A percentile compares a stretch with the other conserved stretches of the same genome.
Evolutionary conservation across 2,888 invertebrate species (phyloP).

Genomic region (Eupithecia tripunctaria): DNA sequence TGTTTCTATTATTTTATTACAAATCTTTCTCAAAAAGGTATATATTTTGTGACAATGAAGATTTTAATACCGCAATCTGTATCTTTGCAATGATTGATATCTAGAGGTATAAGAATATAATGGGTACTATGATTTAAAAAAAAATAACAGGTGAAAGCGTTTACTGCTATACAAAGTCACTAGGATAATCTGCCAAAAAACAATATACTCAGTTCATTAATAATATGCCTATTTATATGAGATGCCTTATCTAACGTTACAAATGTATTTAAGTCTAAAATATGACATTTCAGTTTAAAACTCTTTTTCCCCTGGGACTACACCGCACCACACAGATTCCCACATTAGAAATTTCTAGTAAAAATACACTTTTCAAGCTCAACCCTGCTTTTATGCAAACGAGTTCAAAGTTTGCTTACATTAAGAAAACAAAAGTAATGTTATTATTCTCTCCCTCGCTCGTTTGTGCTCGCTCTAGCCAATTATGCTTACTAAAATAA

Average conservation of each 20-base stretch:
- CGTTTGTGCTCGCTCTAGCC: slow-evolving; percentile 45
- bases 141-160: no score
- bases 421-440: slow-evolving; percentile 67
- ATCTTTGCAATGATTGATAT: neutral
- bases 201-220: no score
- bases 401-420: slow-evolving; percentile 63
- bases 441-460: slow-evolving; percentile 58
- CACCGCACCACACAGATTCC: neutral
- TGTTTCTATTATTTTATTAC: no score
- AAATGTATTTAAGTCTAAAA: no score
- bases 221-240: no score
- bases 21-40: no score
- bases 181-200: neutral
- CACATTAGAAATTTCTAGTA: slow-evolving; percentile 10
- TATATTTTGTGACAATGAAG: neutral
- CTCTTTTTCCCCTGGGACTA: neutral
- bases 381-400: slow-evolving; percentile 53
- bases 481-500: slow-evolving; percentile 34
- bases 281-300: neutral
- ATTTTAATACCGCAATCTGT: neutral
- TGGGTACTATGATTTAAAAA: no score
- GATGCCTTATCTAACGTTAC: neutral
- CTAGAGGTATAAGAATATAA: neutral
- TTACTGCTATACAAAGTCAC: no score
- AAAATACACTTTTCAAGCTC: slow-evolving; percentile 34